phyloP scores from a whole-genome alignment of 2,797 vertebrate species.

The Selene dorsalis region DNA sequence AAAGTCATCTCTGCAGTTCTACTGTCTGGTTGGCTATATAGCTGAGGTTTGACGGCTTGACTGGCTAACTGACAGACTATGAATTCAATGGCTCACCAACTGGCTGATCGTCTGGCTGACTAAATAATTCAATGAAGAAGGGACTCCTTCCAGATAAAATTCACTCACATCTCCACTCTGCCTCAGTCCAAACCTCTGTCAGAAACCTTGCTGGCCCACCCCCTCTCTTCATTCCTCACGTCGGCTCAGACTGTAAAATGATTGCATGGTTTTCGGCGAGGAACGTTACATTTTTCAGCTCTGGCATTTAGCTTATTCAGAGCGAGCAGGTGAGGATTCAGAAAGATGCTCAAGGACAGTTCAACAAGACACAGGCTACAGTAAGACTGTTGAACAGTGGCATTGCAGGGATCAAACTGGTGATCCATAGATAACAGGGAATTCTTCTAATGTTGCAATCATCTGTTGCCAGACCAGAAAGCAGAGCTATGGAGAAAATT shows the following conservation, averaged over 20 bases:
- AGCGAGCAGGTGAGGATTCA: slow-evolving; percentile 20
- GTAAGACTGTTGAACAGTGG: neutral
- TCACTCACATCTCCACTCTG: slow-evolving; percentile 67
- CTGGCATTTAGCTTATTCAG: slow-evolving; percentile 19
- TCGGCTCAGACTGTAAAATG: slow-evolving; percentile 60
- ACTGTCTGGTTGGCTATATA: slow-evolving; percentile 24
- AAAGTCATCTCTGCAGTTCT: slow-evolving; percentile 5
- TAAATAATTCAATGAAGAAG: slow-evolving; percentile 63
- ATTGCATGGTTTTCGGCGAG: slow-evolving; percentile 43
- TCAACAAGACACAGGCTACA: neutral
- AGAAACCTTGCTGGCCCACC: slow-evolving; percentile 61
- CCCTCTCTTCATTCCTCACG: slow-evolving; percentile 61
- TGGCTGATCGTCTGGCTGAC: slow-evolving; percentile 51
- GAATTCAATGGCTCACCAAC: slow-evolving; percentile 48
- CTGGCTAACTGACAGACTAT: slow-evolving; percentile 34
- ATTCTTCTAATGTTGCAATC: slow-evolving; percentile 1
- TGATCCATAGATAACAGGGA: slow-evolving; percentile 16
- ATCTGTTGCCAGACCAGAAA: slow-evolving; percentile 40
- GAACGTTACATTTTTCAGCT: slow-evolving; percentile 33
- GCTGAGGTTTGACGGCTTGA: slow-evolving; percentile 4
- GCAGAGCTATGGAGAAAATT: slow-evolving; percentile 31
- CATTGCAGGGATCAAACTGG: neutral
- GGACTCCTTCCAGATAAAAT: slow-evolving; percentile 75
- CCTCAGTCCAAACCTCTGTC: slow-evolving; percentile 77
- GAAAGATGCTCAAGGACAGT: slow-evolving; percentile 14